A percentile compares a stretch with the other conserved stretches of the same genome.
phyloP scores from a whole-genome alignment of 2,113 vertebrate species.

The Castor canadensis region DNA sequence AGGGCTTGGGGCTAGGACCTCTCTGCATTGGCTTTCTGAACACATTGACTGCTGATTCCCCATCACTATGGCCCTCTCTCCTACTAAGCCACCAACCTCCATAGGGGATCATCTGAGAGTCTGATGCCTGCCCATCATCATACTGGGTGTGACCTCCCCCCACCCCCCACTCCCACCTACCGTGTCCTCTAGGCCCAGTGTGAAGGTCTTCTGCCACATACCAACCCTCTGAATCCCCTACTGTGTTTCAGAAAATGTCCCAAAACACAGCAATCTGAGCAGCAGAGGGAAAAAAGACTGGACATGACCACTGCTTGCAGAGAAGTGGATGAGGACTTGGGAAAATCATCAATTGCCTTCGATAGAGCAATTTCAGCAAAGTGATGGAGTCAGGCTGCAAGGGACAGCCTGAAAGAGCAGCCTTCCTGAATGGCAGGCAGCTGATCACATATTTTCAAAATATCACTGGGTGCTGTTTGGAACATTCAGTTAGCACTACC shows the following conservation, averaged over 20 bases:
- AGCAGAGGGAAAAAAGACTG: fast-evolving
- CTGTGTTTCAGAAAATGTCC: neutral
- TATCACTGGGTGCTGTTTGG: neutral
- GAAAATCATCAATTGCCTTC: neutral
- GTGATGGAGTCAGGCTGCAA: neutral
- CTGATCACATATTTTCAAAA: neutral
- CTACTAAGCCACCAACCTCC: neutral
- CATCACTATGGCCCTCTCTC: fast-evolving
- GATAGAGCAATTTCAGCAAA: neutral
- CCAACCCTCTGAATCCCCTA: neutral
- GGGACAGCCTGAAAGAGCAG: too few relatives aligned
- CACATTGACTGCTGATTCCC: neutral
- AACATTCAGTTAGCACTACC: neutral
- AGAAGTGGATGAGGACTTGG: neutral
- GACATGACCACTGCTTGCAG: too few relatives aligned
- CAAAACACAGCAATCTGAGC: neutral
- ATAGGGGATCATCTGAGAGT: fast-evolving
- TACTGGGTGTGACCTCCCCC: too few relatives aligned
- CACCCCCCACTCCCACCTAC: too few relatives aligned
- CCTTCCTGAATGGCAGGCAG: neutral
- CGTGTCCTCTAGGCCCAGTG: too few relatives aligned
- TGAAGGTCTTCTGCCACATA: neutral
- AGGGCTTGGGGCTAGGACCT: neutral
- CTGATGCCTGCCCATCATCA: neutral
- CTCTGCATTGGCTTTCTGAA: neutral